Evolutionary conservation across 2,888 invertebrate species (phyloP).

Genomic region (Liopterus haemorrhoidalis): DNA sequence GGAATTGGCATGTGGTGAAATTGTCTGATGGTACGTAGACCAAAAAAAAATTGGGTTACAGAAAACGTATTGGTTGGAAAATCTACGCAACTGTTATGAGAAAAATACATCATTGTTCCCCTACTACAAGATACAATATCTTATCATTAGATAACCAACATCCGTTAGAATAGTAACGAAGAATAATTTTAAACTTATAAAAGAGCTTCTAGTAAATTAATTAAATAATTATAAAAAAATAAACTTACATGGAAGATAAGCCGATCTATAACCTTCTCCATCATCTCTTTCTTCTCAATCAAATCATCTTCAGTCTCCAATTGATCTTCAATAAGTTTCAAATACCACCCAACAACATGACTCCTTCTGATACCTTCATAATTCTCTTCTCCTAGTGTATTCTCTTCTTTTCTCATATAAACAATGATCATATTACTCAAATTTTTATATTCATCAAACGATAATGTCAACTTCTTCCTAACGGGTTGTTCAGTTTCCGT

Average conservation of each 20-base stretch:
- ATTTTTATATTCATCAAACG: constrained; percentile 90
- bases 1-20: no score
- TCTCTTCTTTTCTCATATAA: constrained; percentile 82
- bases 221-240: constrained; percentile 8
- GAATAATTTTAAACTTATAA: no score
- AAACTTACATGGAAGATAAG: constrained; percentile 73
- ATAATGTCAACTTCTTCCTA: constrained; percentile 73
- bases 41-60: no score
- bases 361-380: constrained; percentile 68
- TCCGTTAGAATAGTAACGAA: no score
- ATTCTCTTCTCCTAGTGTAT: constrained; percentile 52
- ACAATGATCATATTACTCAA: constrained; percentile 87
- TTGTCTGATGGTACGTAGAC: no score
- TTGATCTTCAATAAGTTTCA: constrained; percentile 77
- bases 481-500: constrained; percentile 35
- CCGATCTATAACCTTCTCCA: constrained; percentile 91
- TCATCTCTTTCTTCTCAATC: constrained; percentile 76
- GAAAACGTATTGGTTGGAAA: no score
- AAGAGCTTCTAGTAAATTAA: no score
- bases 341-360: constrained; percentile 88
- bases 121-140: no score
- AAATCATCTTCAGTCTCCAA: constrained; percentile 90
- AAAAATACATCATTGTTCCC: no score
- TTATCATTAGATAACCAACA: no score
- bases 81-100: no score